Conservation (phyloP, 2,797 vertebrate genomes). For the Lacerta agilis region DNA sequence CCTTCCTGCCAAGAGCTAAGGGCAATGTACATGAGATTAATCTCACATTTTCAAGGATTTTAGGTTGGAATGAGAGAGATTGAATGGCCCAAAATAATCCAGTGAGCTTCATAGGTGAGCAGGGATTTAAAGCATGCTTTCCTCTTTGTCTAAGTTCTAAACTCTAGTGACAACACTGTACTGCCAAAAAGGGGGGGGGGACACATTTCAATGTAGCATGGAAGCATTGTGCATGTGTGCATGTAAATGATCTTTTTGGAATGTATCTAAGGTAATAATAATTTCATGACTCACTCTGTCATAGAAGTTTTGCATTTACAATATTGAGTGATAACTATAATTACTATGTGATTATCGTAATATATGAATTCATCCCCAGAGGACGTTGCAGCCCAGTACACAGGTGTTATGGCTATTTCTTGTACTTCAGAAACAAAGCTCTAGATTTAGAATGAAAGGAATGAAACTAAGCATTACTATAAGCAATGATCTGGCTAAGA, state of each 20-base stretch:
- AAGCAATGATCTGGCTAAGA: background rate
- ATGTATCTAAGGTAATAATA: background rate
- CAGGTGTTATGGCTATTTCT: background rate
- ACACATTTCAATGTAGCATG: background rate
- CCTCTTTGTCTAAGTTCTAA: background rate
- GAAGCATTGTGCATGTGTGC: background rate
- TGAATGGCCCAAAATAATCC: background rate
- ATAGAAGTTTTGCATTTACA: background rate
- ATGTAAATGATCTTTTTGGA: background rate
- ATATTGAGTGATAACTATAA: conserved; percentile 11
- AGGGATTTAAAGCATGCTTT: background rate
- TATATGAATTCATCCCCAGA: background rate
- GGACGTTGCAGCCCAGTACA: background rate
- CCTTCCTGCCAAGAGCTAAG: background rate
- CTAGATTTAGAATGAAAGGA: background rate
- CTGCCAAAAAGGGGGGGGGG: background rate
- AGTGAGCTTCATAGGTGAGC: background rate
- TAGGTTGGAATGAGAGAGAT: background rate
- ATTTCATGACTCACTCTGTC: conserved; percentile 18
- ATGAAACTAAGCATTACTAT: background rate
- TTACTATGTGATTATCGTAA: background rate
- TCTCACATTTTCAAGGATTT: background rate
- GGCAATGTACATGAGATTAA: background rate
- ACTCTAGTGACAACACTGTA: background rate
- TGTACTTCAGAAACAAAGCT: background rate